A percentile compares a stretch with the other conserved stretches of the same genome.
These are phyloP conservation scores for Aphis craccivora DNA, from an alignment of 1,140 invertebrate genomes.

Conservation along the genomic window DNA sequence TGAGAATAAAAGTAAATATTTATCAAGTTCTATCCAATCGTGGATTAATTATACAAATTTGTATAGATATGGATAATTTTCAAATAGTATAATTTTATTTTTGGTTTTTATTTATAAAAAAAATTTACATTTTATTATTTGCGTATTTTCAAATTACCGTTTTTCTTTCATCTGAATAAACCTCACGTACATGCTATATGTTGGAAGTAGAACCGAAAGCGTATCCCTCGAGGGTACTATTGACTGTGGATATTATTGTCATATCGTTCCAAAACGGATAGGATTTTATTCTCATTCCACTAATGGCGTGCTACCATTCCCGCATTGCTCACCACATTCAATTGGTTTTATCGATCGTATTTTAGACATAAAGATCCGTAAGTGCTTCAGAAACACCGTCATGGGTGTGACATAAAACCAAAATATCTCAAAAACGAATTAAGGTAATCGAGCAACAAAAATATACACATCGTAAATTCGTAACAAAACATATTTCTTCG, in stretches of 20 bases:
- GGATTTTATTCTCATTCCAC: conserved; percentile 50
- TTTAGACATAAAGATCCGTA: conserved; percentile 28
- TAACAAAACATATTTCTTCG: background rate
- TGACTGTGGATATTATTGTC: conserved; percentile 53
- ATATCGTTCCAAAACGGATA: conserved; percentile 36
- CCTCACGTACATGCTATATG: conserved; percentile 18
- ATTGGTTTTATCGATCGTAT: conserved; percentile 3
- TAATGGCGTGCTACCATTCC: conserved; percentile 35
- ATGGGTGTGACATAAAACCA: background rate
- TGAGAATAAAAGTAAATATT: background rate
- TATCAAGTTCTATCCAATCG: background rate
- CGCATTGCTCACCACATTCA: conserved; percentile 14
- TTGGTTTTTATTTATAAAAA: background rate
- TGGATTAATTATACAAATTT: background rate
- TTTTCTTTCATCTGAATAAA: conserved; percentile 21
- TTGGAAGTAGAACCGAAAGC: background rate
- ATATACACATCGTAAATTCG: background rate
- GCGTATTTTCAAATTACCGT: background rate
- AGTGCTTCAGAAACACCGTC: background rate
- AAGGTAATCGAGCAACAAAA: background rate
- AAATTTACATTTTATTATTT: background rate
- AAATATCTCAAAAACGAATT: conserved; percentile 13
- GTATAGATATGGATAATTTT: background rate
- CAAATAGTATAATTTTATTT: background rate
- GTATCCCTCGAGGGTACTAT: conserved; percentile 40